Conservation (phyloP, 2,888 invertebrate species). For the Epinotia bilunana region DNA sequence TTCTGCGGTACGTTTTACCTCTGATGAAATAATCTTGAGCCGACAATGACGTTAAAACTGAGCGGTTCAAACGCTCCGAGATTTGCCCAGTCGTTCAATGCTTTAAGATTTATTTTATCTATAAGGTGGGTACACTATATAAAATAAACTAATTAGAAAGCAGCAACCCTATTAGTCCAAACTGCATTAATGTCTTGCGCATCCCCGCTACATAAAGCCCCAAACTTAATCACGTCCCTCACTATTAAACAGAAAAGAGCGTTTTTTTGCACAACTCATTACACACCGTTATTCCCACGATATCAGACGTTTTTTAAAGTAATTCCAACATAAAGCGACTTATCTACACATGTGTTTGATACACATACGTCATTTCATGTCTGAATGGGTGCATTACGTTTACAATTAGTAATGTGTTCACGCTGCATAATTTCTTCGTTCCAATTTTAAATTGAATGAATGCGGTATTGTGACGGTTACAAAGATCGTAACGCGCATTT, state of each 20-base stretch:
- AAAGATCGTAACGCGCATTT: slow-evolving; percentile 67
- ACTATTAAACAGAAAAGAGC: slow-evolving; percentile 69
- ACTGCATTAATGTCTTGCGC: slow-evolving; percentile 77
- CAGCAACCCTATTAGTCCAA: slow-evolving; percentile 61
- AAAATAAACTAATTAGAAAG: background rate
- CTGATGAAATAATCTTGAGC: too few species aligned
- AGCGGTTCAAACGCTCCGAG: too few species aligned
- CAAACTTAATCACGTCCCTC: slow-evolving; percentile 78
- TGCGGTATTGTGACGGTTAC: slow-evolving; percentile 56
- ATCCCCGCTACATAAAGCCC: slow-evolving; percentile 79
- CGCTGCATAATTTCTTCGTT: slow-evolving; percentile 78
- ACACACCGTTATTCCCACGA: slow-evolving; percentile 79
- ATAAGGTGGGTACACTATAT: background rate
- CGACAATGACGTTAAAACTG: too few species aligned
- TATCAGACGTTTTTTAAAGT: slow-evolving; percentile 61
- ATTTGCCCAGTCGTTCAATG: too few species aligned
- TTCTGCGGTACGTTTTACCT: too few species aligned
- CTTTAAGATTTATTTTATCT: too few species aligned
- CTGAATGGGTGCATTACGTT: slow-evolving; percentile 56
- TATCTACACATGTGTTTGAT: background rate
- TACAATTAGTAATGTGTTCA: slow-evolving; percentile 81
- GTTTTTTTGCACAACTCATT: slow-evolving; percentile 77
- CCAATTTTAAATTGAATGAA: slow-evolving; percentile 69
- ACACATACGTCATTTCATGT: slow-evolving; percentile 52
- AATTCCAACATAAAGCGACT: background rate